These are phyloP conservation scores for Malaclemys terrapin DNA, from an alignment of 2,113 vertebrate genomes.

Conservation along the genomic window DNA sequence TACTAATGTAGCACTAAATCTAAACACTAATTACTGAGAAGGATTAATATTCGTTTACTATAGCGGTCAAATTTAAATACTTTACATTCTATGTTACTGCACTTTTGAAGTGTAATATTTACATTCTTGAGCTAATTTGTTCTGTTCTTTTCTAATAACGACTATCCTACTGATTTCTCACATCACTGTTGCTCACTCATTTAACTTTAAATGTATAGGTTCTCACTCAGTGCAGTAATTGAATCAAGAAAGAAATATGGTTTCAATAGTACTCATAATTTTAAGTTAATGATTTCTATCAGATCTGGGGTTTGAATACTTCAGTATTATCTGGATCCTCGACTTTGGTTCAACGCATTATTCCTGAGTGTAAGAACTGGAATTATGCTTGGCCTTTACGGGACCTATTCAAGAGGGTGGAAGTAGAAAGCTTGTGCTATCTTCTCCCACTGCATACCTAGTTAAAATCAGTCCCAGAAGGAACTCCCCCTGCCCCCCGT, in stretches of 20 bases:
- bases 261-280: not conserved
- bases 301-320: not conserved
- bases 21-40: not conserved
- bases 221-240: not conserved
- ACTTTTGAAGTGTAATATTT: not conserved
- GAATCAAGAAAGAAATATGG: not conserved
- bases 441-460: not conserved
- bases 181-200: not conserved
- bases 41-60: fast-evolving
- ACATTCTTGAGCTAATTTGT: not conserved
- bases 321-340: not conserved
- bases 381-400: not conserved
- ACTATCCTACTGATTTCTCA: not conserved
- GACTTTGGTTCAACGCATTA: not conserved
- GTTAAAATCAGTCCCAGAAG: not conserved
- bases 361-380: not conserved
- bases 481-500: not conserved
- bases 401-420: not conserved
- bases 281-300: not conserved
- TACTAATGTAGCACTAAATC: not conserved
- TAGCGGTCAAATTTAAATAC: not conserved
- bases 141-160: not conserved
- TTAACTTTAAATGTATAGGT: not conserved
- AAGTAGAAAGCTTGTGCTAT: not conserved
- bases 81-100: not conserved